phyloP scores from a whole-genome alignment of 92 coral and sea anemone genomes.

The Montipora capitata region DNA sequence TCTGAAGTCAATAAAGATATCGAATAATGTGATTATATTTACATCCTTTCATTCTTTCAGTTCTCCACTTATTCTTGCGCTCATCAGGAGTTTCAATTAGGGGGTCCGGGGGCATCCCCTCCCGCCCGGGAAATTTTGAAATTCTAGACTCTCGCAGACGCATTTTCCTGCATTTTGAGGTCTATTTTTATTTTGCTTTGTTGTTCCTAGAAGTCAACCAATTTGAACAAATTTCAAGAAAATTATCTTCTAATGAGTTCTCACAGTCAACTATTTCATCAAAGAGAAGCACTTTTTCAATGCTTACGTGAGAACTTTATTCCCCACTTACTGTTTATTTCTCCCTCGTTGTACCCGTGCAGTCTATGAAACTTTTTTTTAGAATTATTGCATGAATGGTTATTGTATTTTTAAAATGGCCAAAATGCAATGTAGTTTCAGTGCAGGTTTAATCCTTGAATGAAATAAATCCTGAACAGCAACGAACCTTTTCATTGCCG shows the following conservation, averaged over 20 bases:
- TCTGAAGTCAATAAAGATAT: no score
- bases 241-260: constrained; percentile 13
- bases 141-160: neutral
- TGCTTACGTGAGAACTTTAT: no score
- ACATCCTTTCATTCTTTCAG: no score
- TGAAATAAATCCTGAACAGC: neutral
- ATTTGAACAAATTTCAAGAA: constrained; percentile 22
- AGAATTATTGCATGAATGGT: no score
- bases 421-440: neutral
- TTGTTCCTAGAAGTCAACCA: constrained; percentile 25
- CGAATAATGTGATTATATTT: no score
- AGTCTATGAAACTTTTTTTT: no score
- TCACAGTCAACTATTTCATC: constrained; percentile 33
- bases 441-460: neutral
- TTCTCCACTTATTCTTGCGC: no score
- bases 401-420: neutral
- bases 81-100: no score
- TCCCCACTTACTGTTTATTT: no score
- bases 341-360: no score
- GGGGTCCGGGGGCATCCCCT: no score
- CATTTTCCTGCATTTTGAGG: constrained; percentile 1
- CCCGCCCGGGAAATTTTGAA: neutral
- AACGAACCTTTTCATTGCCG: no score
- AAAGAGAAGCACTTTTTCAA: constrained; percentile 2
- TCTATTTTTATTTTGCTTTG: constrained; percentile 36